Evolutionary conservation across 2,888 invertebrate species (phyloP), one percentile per base, ranked within the genome.

Genomic region (Meliscaeva auricollis): DNA sequence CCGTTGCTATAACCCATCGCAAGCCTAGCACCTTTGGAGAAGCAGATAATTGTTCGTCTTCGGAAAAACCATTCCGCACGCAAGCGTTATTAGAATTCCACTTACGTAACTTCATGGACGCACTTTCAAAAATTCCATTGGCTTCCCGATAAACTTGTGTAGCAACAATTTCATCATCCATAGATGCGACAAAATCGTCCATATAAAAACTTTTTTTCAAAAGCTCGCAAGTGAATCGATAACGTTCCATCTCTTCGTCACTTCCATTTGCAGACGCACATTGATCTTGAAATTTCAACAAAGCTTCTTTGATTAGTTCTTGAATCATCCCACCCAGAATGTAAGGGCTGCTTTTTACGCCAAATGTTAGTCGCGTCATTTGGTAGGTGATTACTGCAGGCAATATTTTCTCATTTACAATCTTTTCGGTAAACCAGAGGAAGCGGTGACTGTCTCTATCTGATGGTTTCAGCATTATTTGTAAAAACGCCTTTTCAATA

Each of bases 401-500:
- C 66, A 87, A 17, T 20, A 56, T 26, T 22, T 22, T 50, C 58
- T 20, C 22, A 68, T 81, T 6, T 52, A 46, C 0, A 32, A 30
- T 15, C 66, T 66, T 58, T 41, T 75, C 22, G 52, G 30, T 13
- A 20, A 87, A 64, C 88, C 88, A 88, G 1, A 88, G 58, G 15
- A 87, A 88, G 30, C 88, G 54, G 6, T 88, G 87, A 15, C 87
- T 87, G 30, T 89, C 79, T 6, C 60, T 44, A n/a, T 89, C 80
- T 4, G 58, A 35, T 81, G 79, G 60, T 84, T 54, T 89, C 88
- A 11, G 87, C 88, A n/a, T 62, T 76, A 74, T 66, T 41, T 74
- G 54, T 44, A 48, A 20, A 66, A 62, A 69, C 7, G 69, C 54
- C 32, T 69, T 76, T 17, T 76, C 76, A n/a, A 76, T 76, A 13